Evolutionary conservation across 2,888 invertebrate genomes (phyloP).

Genomic region (Rhabditoides inermis): DNA sequence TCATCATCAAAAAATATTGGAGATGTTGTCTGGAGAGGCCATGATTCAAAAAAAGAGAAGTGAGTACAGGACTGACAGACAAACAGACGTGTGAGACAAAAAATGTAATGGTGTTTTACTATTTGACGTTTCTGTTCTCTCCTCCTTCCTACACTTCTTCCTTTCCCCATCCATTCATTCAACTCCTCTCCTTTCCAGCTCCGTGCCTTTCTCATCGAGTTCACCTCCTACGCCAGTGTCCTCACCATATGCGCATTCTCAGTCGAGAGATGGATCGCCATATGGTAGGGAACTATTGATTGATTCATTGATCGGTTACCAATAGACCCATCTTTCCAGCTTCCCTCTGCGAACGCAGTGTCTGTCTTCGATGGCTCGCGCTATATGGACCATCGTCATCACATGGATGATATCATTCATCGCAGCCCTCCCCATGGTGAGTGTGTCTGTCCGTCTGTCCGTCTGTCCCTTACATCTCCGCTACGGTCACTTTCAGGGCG

Average conservation of each 20-base stretch:
- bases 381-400: conserved; percentile 38
- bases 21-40: too few relatives aligned
- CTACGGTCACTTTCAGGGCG: too few relatives aligned
- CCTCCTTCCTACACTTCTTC: not conserved
- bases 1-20: too few relatives aligned
- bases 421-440: conserved; percentile 46
- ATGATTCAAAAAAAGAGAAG: too few relatives aligned
- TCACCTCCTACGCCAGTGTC: conserved; percentile 45
- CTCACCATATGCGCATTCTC: conserved; percentile 50
- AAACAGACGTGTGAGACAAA: too few relatives aligned
- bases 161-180: not conserved
- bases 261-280: conserved; percentile 49
- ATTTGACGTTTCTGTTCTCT: not conserved
- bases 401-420: conserved; percentile 46
- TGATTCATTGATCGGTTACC: not conserved
- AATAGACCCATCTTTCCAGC: conserved; percentile 16
- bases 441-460: too few relatives aligned
- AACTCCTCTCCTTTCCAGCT: not conserved
- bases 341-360: conserved; percentile 43
- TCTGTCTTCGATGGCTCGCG: conserved; percentile 43
- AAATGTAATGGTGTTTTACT: too few relatives aligned
- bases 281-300: conserved; percentile 29
- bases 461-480: too few relatives aligned
- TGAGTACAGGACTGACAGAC: too few relatives aligned
- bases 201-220: conserved; percentile 48